A percentile compares a stretch with the other conserved stretches of the same genome.
Conservation (phyloP, 2,888 invertebrate genomes). For the Acheta domesticus region DNA sequence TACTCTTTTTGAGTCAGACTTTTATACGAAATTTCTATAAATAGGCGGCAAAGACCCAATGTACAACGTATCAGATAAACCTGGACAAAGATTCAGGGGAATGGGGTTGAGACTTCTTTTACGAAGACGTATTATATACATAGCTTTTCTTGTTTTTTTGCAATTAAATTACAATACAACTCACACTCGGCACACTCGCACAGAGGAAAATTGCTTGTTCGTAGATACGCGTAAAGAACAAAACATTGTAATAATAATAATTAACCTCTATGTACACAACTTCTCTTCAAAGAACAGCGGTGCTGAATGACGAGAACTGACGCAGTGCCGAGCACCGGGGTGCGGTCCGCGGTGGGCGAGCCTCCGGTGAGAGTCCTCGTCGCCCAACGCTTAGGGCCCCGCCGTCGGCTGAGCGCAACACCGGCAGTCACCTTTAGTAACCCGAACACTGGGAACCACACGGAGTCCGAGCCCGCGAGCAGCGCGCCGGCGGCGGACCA, state of each 20-base stretch:
- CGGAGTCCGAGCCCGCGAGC: background rate
- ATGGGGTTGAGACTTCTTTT: background rate
- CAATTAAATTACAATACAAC: slow-evolving; percentile 9
- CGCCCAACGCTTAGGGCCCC: too few relatives aligned
- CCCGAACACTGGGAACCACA: background rate
- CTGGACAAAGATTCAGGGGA: background rate
- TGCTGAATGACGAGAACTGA: background rate
- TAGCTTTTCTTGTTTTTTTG: slow-evolving; percentile 4
- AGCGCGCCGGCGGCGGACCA: background rate
- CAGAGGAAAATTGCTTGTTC: background rate
- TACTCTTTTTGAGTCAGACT: slow-evolving; percentile 2
- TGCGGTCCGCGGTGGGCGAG: background rate
- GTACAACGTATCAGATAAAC: background rate
- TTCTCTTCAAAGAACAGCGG: background rate
- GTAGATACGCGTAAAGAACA: slow-evolving; percentile 24
- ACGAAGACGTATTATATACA: background rate
- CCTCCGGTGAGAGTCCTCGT: too few relatives aligned
- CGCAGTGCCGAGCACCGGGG: background rate
- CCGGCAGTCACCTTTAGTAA: background rate
- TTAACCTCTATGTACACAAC: slow-evolving; percentile 23
- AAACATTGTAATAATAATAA: slow-evolving; percentile 27
- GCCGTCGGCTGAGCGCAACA: too few relatives aligned
- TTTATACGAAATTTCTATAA: slow-evolving; percentile 7
- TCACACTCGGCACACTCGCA: background rate
- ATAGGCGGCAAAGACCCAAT: background rate